Evolutionary conservation across 1,140 invertebrate genomes (phyloP).

Genomic region (Riptortus pedestris): DNA sequence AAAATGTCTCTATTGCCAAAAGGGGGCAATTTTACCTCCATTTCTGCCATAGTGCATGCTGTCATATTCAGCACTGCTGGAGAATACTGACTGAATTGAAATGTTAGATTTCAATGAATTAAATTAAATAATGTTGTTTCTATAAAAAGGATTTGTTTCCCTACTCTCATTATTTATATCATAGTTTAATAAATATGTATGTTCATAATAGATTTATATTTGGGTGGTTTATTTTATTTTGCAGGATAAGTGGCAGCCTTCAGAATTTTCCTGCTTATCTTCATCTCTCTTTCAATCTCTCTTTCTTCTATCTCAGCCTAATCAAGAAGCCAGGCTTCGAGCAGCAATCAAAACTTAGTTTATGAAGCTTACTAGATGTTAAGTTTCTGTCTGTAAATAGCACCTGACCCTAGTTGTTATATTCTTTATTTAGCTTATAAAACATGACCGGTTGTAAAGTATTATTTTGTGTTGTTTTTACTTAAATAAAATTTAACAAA

Average conservation of each 20-base stretch:
- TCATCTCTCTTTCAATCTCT: not conserved
- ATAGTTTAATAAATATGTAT: not conserved
- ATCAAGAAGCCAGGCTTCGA: not conserved
- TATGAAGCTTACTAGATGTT: not conserved
- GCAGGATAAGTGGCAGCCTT: too few relatives aligned
- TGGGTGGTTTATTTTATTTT: not conserved
- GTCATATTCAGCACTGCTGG: too few relatives aligned
- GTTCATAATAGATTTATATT: not conserved
- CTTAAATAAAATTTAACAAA: constrained; percentile 7
- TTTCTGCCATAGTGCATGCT: too few relatives aligned
- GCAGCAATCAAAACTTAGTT: not conserved
- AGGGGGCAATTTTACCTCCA: too few relatives aligned
- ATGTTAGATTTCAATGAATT: too few relatives aligned
- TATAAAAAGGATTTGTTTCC: too few relatives aligned
- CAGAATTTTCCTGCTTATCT: not conserved
- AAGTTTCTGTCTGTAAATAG: constrained; percentile 5
- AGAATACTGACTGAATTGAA: too few relatives aligned
- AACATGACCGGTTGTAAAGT: constrained; percentile 12
- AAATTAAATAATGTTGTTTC: too few relatives aligned
- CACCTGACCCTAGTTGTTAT: not conserved
- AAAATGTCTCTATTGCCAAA: too few relatives aligned
- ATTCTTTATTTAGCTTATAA: constrained; percentile 4
- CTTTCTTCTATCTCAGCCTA: not conserved
- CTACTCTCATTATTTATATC: not conserved
- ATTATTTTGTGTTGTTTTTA: constrained; percentile 18